Percentiles rank a stretch among this genome's conserved stretches.
Conservation (phyloP, 1,140 invertebrate species). For the Diorhabda sublineata region DNA sequence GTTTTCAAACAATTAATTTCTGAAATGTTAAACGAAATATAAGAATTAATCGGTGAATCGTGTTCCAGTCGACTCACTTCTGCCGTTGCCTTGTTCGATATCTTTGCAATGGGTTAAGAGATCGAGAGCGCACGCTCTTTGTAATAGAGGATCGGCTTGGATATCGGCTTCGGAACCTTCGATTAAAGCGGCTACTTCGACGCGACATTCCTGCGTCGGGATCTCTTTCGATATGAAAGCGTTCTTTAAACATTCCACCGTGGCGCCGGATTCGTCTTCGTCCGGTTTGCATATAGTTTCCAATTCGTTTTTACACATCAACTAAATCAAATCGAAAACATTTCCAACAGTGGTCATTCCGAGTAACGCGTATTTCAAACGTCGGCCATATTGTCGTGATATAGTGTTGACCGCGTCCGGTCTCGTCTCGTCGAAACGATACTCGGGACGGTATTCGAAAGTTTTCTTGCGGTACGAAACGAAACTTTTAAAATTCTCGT, state of each 20-base stretch:
- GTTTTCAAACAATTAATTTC: constrained; percentile 79
- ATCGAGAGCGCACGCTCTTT: constrained; percentile 73
- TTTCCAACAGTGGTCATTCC: no score
- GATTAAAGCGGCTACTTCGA: constrained; percentile 78
- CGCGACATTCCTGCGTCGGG: constrained; percentile 65
- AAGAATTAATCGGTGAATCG: constrained; percentile 13
- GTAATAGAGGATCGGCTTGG: constrained; percentile 75
- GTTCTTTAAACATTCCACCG: constrained; percentile 85
- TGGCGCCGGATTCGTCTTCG: constrained; percentile 55
- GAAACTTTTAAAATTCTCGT: no score
- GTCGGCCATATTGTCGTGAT: no score
- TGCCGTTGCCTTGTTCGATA: constrained; percentile 78
- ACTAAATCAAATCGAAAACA: constrained; percentile 43
- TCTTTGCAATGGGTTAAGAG: constrained; percentile 80
- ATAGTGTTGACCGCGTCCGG: no score
- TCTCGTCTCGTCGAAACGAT: no score
- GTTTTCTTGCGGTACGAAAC: no score
- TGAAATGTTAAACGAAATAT: constrained; percentile 50
- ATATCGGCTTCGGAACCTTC: constrained; percentile 78
- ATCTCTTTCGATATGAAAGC: constrained; percentile 69
- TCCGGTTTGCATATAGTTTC: constrained; percentile 57
- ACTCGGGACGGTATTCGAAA: no score
- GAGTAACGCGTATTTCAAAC: no score
- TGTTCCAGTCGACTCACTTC: constrained; percentile 58
- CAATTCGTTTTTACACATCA: constrained; percentile 70